Base-by-base conservation (phyloP, 53 echinoderm and acorn worm genomes). In the Echinometra lucunter region DNA sequence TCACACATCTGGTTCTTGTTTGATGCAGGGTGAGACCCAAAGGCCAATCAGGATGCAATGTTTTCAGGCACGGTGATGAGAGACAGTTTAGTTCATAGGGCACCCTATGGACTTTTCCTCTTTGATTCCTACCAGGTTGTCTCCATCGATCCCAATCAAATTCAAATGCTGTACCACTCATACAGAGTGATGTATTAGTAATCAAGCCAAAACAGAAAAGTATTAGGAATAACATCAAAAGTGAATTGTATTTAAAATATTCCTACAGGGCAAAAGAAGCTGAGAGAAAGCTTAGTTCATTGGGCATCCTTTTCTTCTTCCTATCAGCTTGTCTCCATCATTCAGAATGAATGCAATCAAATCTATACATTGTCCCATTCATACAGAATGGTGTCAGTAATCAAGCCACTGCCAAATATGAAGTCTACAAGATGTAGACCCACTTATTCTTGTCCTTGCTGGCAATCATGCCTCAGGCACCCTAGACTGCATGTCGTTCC, bases 81-180 rank as follows among this genome's bases (percentile, higher is more conserved):
- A 70, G 91, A 91, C 91, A 66, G 69, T 67, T 91, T 66, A 91
- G 58, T 91, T 67, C 91, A 89, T 57, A 38, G 37, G 60, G 88
- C 89, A 58, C 60, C 89, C 89, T 57, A 23, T 89, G 89, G 89
- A 85, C 85, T n/a, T 37, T 21, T 18, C 85, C 49, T 81, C 44
- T 81, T 8, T 8, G 81, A 81, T 81, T 81, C 81, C 19, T 19
- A 42, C 40, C 80, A 80, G 38, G 4, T 81, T 81, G 47, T 49
- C 85, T 28, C 13, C 45, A 27, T 85, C 85, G 19, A 82, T 21
- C 44, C 7, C 44, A 44, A 82, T 82, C 45, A 38, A 78, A 78
- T 78, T 21, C 13, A 35, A 38, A 85, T 85, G 85, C 12, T 49
- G 85, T 85, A 47, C 85, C 85, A 85, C 28, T 85, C 85, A 53